Base-by-base conservation (phyloP, 2,113 vertebrate species). In the Furnarius figulus region DNA sequence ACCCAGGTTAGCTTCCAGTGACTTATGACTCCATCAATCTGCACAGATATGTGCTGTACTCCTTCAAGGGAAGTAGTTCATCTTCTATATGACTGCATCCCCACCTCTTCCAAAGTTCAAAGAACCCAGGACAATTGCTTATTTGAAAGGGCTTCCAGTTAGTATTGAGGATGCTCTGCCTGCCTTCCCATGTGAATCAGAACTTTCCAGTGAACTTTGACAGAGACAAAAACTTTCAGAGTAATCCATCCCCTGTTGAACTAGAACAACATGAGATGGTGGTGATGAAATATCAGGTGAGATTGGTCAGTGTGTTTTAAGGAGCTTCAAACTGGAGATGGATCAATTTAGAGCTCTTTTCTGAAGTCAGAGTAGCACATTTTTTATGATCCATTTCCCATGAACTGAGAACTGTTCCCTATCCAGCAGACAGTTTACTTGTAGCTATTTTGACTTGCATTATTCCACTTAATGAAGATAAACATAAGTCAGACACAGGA, bases 381-480 rank as follows among this genome's bases (percentile, higher is more conserved):
- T 94, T 95, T 96, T 96, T 96, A 95, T 0, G 20, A 93, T 94
- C 90, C 80, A 95, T 94, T 97, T 97, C 95, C 96, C 95, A 96
- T 75, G 93, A 94, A 90, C 92, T 95, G 95, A 86, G 92, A 94
- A 97, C 92, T 82, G 92, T 87, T 96, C 96, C 77, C 70, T 56
- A 67, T 96, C 92, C 76, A 95, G 73, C 95, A 97, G 95, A 97
- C 92, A 92, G 96, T 96, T 97, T 96, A 96, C 96, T 96, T 94
- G 93, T 94, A 95, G 86, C 90, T 96, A 95, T 97, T 96, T 96
- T 96, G 95, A 97, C 90, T 96, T 97, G 86, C 90, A 90, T 97
- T 96, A 95, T 96, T 96, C 95, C 93, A 94, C 96, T 96, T 97
- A 96, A 96, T 94, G 95, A 94, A 94, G 96, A 97, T 95, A 96